phyloP scores from a whole-genome alignment of 2,888 invertebrate genomes.

The Cheilosia impressa region DNA sequence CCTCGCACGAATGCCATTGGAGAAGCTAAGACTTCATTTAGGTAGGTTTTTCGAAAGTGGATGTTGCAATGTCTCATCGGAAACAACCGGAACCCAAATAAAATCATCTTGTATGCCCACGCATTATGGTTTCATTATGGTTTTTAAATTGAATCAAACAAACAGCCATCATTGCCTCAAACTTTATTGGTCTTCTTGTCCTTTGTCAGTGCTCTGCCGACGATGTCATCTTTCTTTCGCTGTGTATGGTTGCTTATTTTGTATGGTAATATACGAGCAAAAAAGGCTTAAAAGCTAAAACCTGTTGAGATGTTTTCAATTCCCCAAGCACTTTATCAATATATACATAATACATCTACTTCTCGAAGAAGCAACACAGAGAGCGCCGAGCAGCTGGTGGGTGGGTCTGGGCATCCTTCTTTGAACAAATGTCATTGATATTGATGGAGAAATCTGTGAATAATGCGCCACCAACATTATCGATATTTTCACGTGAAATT shows the following conservation, averaged over 20 bases:
- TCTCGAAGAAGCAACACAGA: conserved; percentile 23
- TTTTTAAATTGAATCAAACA: conserved; percentile 53
- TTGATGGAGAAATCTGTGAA: conserved; percentile 49
- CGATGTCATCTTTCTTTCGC: conserved; percentile 53
- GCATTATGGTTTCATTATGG: neutral
- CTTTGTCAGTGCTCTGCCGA: conserved; percentile 21
- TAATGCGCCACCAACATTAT: conserved; percentile 45
- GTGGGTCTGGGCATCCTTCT: conserved; percentile 18
- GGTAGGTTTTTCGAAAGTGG: neutral
- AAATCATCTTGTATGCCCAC: conserved; percentile 1
- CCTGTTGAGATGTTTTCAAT: conserved; percentile 83
- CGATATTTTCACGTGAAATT: conserved; percentile 34
- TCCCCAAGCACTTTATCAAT: conserved; percentile 83
- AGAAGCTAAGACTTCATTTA: neutral
- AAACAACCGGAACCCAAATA: neutral
- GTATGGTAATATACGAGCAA: conserved; percentile 44
- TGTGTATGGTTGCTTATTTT: conserved; percentile 50
- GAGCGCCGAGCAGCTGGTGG: neutral
- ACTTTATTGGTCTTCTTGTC: conserved; percentile 41
- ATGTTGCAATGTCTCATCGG: too few relatives aligned
- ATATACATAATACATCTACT: conserved; percentile 69
- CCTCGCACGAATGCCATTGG: neutral
- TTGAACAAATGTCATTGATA: conserved; percentile 38
- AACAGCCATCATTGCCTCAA: conserved; percentile 31
- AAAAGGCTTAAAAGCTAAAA: conserved; percentile 82